A percentile compares a stretch with the other conserved stretches of the same genome.
Evolutionary conservation across 2,113 vertebrate genomes (phyloP).

Genomic region (Cygnus atratus): DNA sequence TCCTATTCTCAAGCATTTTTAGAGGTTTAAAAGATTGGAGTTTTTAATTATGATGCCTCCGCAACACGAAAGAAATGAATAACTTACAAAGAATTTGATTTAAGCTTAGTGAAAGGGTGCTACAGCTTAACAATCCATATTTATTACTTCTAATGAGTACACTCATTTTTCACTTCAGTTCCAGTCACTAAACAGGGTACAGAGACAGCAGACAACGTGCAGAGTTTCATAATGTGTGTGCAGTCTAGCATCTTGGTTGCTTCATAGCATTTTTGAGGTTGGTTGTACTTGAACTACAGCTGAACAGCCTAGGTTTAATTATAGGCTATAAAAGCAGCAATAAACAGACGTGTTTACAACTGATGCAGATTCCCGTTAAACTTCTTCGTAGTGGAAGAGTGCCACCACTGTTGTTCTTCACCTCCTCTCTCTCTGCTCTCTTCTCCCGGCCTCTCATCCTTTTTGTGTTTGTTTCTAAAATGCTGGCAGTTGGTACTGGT

Average conservation of each 20-base stretch:
- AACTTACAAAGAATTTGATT: neutral
- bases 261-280: neutral
- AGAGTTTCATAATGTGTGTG: neutral
- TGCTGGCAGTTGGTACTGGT: neutral
- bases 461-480: neutral
- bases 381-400: neutral
- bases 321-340: neutral
- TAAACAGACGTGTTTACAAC: neutral
- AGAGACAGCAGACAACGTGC: neutral
- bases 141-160: neutral
- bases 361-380: neutral
- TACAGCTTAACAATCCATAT: neutral
- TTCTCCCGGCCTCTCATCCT: neutral
- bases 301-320: slow-evolving; percentile 22
- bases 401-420: neutral
- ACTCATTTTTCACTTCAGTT: neutral
- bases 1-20: neutral
- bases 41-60: slow-evolving; percentile 7
- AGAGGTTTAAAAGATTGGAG: neutral
- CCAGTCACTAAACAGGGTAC: neutral
- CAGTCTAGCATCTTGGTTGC: neutral
- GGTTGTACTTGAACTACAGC: slow-evolving; percentile 20
- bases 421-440: neutral
- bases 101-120: neutral
- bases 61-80: neutral